Percentiles rank a stretch among this genome's conserved stretches.
Conservation (phyloP, 2,113 vertebrate genomes). For the Scomber japonicus region DNA sequence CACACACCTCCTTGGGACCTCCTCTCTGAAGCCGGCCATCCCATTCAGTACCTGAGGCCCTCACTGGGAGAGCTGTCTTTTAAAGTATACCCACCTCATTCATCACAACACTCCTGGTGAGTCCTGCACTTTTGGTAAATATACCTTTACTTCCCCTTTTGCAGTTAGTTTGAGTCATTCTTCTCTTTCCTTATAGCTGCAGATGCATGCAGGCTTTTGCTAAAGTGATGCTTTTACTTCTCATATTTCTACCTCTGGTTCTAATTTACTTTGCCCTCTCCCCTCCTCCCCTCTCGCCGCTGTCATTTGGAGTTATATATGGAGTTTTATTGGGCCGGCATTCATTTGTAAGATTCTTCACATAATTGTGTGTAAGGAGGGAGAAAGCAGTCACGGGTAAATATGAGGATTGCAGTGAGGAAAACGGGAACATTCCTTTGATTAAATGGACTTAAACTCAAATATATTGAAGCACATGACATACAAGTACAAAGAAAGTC, state of each 20-base stretch:
- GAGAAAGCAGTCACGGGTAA: background rate
- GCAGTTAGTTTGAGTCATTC: background rate
- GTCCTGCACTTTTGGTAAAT: slow-evolving; percentile 64
- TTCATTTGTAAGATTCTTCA: slow-evolving; percentile 40
- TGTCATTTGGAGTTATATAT: background rate
- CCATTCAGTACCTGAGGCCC: background rate
- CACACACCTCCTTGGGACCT: background rate
- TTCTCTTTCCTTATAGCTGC: slow-evolving; percentile 1
- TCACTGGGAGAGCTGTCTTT: slow-evolving; percentile 5
- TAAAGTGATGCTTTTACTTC: slow-evolving; percentile 42
- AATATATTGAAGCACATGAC: background rate
- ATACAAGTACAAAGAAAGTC: background rate
- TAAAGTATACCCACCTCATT: background rate
- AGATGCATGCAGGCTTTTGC: slow-evolving; percentile 25
- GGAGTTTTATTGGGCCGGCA: background rate
- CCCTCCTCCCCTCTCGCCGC: background rate
- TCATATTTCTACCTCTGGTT: slow-evolving; percentile 64
- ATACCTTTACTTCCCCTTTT: slow-evolving; percentile 5
- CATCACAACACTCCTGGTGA: background rate
- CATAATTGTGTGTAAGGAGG: slow-evolving; percentile 20
- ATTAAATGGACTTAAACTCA: background rate
- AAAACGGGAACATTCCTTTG: background rate
- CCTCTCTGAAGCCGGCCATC: background rate
- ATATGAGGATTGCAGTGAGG: background rate
- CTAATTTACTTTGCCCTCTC: slow-evolving; percentile 48